Evolutionary conservation across 2,888 invertebrate genomes (phyloP).

Genomic region (Xylota segnis): DNA sequence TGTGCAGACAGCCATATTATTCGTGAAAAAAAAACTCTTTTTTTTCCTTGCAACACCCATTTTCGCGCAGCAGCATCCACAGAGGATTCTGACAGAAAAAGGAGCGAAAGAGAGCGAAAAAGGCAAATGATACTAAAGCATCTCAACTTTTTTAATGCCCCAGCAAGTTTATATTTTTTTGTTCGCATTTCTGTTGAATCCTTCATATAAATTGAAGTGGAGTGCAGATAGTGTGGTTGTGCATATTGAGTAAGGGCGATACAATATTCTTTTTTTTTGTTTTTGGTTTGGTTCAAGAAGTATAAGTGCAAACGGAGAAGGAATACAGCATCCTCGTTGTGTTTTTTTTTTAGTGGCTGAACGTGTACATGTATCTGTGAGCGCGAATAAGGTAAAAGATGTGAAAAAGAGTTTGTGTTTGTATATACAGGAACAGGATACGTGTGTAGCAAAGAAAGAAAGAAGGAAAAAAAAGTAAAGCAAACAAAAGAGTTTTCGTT

Average conservation of each 20-base stretch:
- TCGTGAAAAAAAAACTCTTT: constrained; percentile 40
- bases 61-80: constrained; percentile 72
- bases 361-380: constrained; percentile 49
- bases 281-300: constrained; percentile 5
- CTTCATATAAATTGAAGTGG: constrained; percentile 61
- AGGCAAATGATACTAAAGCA: constrained; percentile 51
- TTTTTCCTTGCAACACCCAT: constrained; percentile 64
- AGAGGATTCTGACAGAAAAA: constrained; percentile 52
- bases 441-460: neutral
- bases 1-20: constrained; percentile 70
- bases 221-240: constrained; percentile 54
- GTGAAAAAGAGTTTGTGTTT: constrained; percentile 48
- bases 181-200: constrained; percentile 66
- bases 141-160: constrained; percentile 48
- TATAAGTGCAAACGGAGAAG: constrained; percentile 29
- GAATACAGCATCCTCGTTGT: constrained; percentile 57
- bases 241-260: constrained; percentile 30
- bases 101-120: constrained; percentile 49
- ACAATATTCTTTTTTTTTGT: neutral
- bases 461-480: neutral
- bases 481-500: constrained; percentile 51
- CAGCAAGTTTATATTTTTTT: constrained; percentile 13
- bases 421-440: constrained; percentile 48
- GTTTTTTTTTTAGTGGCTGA: neutral
- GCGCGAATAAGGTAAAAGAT: constrained; percentile 39